Evolutionary conservation across 2,888 invertebrate genomes (phyloP).

Genomic region (Megamerina dolium): DNA sequence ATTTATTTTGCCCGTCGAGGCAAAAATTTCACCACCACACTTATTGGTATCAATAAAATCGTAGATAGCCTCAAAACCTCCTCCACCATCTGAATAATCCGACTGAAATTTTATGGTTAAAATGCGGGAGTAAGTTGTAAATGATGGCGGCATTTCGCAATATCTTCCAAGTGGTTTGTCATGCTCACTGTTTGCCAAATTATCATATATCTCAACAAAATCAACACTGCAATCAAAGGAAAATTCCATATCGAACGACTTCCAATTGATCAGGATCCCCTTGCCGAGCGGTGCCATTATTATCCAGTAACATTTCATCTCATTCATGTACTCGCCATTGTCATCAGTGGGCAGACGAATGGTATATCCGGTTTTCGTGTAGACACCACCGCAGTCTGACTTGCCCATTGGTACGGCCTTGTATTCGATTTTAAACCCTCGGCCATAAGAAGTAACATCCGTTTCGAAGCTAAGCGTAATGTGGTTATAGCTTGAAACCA

Average conservation of each 20-base stretch:
- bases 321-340: slow-evolving; percentile 50
- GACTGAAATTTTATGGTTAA: slow-evolving; percentile 65
- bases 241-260: slow-evolving; percentile 62
- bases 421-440: slow-evolving; percentile 73
- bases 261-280: slow-evolving; percentile 68
- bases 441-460: slow-evolving; percentile 54
- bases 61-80: slow-evolving; percentile 73
- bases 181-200: slow-evolving; percentile 16
- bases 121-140: slow-evolving; percentile 62
- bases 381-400: slow-evolving; percentile 66
- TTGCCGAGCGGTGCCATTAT: slow-evolving; percentile 64
- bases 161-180: slow-evolving; percentile 25
- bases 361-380: slow-evolving; percentile 55
- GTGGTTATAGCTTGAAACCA: slow-evolving; percentile 66
- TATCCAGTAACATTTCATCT: slow-evolving; percentile 65
- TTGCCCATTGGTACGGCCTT: slow-evolving; percentile 57
- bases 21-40: slow-evolving; percentile 74
- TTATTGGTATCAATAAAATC: slow-evolving; percentile 60
- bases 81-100: slow-evolving; percentile 53
- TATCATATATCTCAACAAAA: slow-evolving; percentile 62
- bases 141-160: slow-evolving; percentile 55
- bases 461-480: slow-evolving; percentile 64
- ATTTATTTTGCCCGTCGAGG: slow-evolving; percentile 65
- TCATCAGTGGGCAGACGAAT: slow-evolving; percentile 60
- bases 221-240: slow-evolving; percentile 57